phyloP scores from a whole-genome alignment of 37 sponge, comb jelly and placozoan species.

The Halisarca cf. caerulea region DNA sequence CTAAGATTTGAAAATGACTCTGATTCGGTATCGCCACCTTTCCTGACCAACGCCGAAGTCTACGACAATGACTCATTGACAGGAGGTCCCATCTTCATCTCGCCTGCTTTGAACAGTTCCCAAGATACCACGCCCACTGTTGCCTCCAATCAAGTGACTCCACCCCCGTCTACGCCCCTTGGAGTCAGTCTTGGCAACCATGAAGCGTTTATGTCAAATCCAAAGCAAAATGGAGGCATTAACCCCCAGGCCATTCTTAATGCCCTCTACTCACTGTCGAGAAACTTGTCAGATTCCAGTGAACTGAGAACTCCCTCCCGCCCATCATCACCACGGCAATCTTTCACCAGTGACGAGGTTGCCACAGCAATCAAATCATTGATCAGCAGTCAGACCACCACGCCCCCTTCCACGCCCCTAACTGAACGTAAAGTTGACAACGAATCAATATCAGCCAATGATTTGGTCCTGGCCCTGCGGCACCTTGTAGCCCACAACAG shows the following conservation, averaged over 20 bases:
- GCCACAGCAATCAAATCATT: constrained; percentile 21
- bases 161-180: constrained; percentile 23
- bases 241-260: constrained; percentile 10
- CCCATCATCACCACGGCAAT: constrained; percentile 6
- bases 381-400: constrained; percentile 25
- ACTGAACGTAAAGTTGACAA: constrained; percentile 9
- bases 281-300: constrained; percentile 2
- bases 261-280: background rate
- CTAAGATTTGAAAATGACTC: background rate
- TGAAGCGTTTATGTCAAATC: constrained; percentile 7
- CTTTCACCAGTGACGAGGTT: constrained; percentile 12
- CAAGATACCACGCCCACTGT: constrained; percentile 16
- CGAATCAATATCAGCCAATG: constrained; percentile 2
- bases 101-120: background rate
- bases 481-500: constrained; percentile 1
- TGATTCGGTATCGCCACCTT: background rate
- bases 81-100: background rate
- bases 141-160: constrained; percentile 19
- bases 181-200: constrained; percentile 4
- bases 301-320: background rate
- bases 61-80: background rate
- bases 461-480: constrained; percentile 3
- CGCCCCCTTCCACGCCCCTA: constrained; percentile 23
- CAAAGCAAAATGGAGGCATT: constrained; percentile 19
- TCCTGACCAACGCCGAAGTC: background rate